These are phyloP conservation scores for Paralichthys olivaceus DNA, from an alignment of 2,113 vertebrate genomes.

Conservation along the genomic window DNA sequence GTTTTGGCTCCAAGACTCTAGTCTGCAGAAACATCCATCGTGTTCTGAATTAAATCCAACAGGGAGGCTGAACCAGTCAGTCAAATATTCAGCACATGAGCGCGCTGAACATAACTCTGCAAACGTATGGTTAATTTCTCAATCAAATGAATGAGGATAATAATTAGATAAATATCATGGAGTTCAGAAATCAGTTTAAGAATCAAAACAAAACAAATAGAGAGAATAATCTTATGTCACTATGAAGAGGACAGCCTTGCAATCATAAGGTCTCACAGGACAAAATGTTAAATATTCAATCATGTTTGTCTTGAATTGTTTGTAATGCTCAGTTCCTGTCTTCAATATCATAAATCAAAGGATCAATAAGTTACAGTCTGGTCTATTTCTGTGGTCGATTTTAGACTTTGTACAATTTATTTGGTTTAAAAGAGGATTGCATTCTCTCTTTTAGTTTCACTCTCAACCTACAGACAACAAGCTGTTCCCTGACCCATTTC, in stretches of 20 bases:
- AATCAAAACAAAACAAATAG: not conserved
- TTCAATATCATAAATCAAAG: not conserved
- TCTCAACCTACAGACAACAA: slow-evolving; percentile 34
- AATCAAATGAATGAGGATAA: not conserved
- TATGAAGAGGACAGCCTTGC: not conserved
- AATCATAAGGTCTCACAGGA: not conserved
- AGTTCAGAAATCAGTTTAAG: not conserved
- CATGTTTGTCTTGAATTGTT: not conserved
- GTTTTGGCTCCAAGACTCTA: slow-evolving; percentile 35
- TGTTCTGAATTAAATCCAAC: not conserved
- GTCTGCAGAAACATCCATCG: slow-evolving; percentile 23
- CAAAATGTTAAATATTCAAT: not conserved
- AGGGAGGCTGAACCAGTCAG: not conserved
- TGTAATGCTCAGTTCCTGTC: not conserved
- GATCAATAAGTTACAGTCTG: not conserved
- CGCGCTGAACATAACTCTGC: not conserved
- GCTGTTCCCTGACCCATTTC: slow-evolving; percentile 52
- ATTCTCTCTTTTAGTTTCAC: not conserved
- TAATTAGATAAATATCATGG: not conserved
- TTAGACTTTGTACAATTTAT: slow-evolving; percentile 2
- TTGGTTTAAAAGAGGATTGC: slow-evolving; percentile 8
- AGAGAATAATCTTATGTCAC: no score
- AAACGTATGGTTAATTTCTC: not conserved
- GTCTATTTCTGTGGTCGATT: not conserved
- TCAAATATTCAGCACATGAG: not conserved